These are phyloP conservation scores for Odontomyia ornata DNA, from an alignment of 2,888 invertebrate species.

Conservation along the genomic window DNA sequence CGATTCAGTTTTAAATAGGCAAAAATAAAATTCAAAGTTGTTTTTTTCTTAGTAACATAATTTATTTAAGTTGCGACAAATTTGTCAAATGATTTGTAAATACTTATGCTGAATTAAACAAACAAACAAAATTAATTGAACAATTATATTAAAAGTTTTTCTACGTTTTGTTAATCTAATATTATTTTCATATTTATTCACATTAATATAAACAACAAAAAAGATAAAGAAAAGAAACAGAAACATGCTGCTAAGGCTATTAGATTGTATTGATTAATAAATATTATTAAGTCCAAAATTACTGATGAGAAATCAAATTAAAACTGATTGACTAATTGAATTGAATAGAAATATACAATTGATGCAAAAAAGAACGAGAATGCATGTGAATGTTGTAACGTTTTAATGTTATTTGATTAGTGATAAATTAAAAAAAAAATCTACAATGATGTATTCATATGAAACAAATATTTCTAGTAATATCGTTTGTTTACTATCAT, in stretches of 20 bases:
- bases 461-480: neutral
- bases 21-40: neutral
- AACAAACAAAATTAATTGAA: neutral
- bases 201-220: slow-evolving; percentile 7
- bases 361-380: neutral
- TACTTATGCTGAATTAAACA: neutral
- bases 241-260: slow-evolving; percentile 20
- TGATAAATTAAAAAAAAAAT: slow-evolving; percentile 22
- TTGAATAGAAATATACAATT: slow-evolving; percentile 10
- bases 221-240: neutral
- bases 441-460: neutral
- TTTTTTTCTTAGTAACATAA: slow-evolving; percentile 20
- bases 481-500: slow-evolving; percentile 21
- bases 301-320: neutral
- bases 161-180: slow-evolving; percentile 30
- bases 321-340: neutral
- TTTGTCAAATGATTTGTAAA: neutral
- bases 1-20: neutral
- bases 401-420: slow-evolving; percentile 18
- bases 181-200: slow-evolving; percentile 40
- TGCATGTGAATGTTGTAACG: neutral
- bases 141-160: neutral
- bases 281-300: neutral
- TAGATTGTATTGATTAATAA: slow-evolving; percentile 3
- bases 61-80: neutral